Percentiles rank a stretch among this genome's conserved stretches.
Evolutionary conservation across 1,140 invertebrate species (phyloP).

Genomic region (Riptortus pedestris): DNA sequence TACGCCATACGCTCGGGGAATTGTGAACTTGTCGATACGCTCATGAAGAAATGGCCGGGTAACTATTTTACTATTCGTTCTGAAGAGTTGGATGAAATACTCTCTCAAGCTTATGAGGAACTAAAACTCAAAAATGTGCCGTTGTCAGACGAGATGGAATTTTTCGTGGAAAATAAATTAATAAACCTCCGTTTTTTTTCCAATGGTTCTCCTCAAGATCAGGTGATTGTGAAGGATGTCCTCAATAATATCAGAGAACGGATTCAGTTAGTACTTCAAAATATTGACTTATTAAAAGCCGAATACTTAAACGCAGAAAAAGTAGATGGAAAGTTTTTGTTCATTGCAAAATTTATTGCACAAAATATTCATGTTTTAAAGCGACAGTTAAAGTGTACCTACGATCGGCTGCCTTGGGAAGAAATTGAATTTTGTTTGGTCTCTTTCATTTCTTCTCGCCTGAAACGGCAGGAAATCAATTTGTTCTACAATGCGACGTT

Average conservation of each 20-base stretch:
- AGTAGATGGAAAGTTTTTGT: neutral
- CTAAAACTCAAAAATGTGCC: constrained; percentile 24
- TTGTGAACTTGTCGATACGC: constrained; percentile 16
- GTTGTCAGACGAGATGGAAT: constrained; percentile 22
- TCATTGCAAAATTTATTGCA: neutral
- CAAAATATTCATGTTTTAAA: constrained; percentile 28
- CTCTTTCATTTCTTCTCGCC: constrained; percentile 26
- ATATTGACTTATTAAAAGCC: neutral
- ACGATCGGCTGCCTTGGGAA: constrained; percentile 30
- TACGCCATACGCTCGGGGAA: constrained; percentile 22
- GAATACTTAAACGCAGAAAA: neutral
- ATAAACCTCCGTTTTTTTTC: constrained; percentile 14
- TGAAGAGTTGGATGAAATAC: constrained; percentile 9
- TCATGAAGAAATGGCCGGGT: constrained; percentile 26
- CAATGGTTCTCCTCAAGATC: neutral
- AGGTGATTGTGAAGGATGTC: neutral
- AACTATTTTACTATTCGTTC: constrained; percentile 3
- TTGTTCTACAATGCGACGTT: constrained; percentile 24
- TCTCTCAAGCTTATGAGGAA: constrained; percentile 24
- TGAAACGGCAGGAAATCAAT: constrained; percentile 26
- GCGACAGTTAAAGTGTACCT: constrained; percentile 26
- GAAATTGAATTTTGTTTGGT: constrained; percentile 31
- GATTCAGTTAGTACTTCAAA: neutral
- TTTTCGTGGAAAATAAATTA: constrained; percentile 23
- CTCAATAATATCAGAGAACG: neutral